Conservation (phyloP, 2,888 invertebrate species). For the Trissolcus japonicus region DNA sequence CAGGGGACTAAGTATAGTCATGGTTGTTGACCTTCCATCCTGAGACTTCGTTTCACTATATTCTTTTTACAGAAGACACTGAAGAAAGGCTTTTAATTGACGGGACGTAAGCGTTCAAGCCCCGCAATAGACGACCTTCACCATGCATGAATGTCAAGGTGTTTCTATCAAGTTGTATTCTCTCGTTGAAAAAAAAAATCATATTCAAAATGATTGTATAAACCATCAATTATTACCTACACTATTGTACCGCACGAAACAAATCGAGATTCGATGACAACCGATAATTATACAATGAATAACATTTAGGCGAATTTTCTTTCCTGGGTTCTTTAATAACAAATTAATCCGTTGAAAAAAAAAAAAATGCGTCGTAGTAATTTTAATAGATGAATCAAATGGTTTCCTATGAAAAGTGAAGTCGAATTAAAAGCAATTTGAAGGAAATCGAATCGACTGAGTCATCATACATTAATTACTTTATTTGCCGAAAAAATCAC, state of each 20-base stretch:
- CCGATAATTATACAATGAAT: conserved; percentile 1
- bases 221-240: conserved; percentile 5
- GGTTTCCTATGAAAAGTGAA: conserved; percentile 6
- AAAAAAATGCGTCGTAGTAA: neutral
- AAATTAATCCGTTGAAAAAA: too few relatives aligned
- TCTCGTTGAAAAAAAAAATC: neutral
- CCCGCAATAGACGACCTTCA: conserved; percentile 42
- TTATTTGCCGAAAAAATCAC: conserved; percentile 21
- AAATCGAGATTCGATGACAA: neutral
- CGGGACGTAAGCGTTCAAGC: conserved; percentile 30
- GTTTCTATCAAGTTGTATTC: neutral
- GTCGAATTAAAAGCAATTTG: conserved; percentile 7
- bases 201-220: conserved; percentile 4
- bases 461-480: conserved; percentile 26
- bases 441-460: conserved; percentile 2
- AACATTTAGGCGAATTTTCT: too few relatives aligned
- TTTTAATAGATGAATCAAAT: neutral
- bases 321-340: too few relatives aligned
- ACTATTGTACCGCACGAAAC: neutral
- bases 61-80: conserved; percentile 25
- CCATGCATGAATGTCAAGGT: conserved; percentile 32
- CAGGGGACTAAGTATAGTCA: conserved; percentile 36
- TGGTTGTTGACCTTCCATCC: conserved; percentile 43
- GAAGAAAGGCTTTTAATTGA: conserved; percentile 35
- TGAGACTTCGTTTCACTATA: conserved; percentile 15